phyloP scores from a whole-genome alignment of 53 echinoderm and acorn worm genomes.

The Henricia sp. region DNA sequence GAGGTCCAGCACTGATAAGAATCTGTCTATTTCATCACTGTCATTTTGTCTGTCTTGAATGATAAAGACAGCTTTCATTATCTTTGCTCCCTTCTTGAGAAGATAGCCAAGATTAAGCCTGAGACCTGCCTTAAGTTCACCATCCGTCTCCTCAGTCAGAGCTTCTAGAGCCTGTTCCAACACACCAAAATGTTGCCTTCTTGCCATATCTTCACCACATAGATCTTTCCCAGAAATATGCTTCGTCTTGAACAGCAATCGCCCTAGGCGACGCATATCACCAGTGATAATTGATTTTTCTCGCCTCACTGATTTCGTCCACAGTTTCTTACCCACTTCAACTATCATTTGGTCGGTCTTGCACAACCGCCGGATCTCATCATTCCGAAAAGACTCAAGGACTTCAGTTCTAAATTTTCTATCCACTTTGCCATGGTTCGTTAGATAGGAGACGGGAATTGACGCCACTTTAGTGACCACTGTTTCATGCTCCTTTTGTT shows the following conservation, averaged over 20 bases:
- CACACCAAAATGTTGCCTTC: not conserved
- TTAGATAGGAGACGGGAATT: too few species aligned
- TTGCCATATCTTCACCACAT: constrained; percentile 1
- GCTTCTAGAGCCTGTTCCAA: not conserved
- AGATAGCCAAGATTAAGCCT: constrained; percentile 37
- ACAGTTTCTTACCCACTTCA: constrained; percentile 20
- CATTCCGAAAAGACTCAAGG: constrained; percentile 21
- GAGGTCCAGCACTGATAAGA: constrained; percentile 23
- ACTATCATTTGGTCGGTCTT: not conserved
- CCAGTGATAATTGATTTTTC: not conserved
- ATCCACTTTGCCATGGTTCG: too few species aligned
- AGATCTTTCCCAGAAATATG: not conserved
- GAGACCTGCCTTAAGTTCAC: constrained; percentile 12
- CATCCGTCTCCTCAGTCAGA: not conserved
- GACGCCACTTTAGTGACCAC: too few species aligned
- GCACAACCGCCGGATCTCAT: constrained; percentile 22
- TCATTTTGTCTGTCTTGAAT: not conserved
- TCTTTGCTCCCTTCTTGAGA: constrained; percentile 15
- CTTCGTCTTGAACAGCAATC: not conserved
- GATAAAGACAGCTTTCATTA: constrained; percentile 34
- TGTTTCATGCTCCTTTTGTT: too few species aligned
- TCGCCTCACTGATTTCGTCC: not conserved
- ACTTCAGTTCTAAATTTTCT: too few species aligned
- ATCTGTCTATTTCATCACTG: constrained; percentile 22
- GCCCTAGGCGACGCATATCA: constrained; percentile 2